A percentile compares a stretch with the other conserved stretches of the same genome.
Evolutionary conservation across 2,113 vertebrate genomes (phyloP).

Genomic region (Gadus macrocephalus): DNA sequence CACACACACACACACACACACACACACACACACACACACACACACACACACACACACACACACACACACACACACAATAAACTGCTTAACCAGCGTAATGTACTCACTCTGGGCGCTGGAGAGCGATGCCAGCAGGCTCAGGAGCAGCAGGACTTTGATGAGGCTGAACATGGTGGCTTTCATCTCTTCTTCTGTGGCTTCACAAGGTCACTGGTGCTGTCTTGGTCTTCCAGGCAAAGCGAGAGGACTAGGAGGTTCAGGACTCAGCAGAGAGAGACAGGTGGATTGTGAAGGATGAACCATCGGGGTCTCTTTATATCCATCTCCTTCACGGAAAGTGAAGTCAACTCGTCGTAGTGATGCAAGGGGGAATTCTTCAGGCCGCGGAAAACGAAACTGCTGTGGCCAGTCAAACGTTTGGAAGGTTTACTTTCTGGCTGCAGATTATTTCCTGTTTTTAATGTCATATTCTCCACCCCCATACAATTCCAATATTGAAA

Average conservation of each 20-base stretch:
- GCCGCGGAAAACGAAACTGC: too few species aligned
- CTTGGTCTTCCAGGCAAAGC: neutral
- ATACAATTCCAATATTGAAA: too few species aligned
- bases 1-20: neutral
- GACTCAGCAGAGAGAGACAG: neutral
- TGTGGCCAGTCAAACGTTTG: too few species aligned
- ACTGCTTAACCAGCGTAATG: neutral
- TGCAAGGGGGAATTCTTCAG: too few species aligned
- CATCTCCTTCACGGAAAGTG: too few species aligned
- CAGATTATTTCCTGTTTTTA: too few species aligned
- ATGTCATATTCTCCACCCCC: too few species aligned
- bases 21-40: neutral
- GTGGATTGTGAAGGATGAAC: conserved; percentile 14
- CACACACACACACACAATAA: neutral
- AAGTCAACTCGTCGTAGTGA: too few species aligned
- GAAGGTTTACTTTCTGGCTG: too few species aligned
- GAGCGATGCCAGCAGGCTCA: conserved; percentile 43
- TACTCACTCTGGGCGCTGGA: conserved; percentile 47
- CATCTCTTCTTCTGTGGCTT: conserved; percentile 9
- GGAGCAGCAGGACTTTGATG: conserved; percentile 47
- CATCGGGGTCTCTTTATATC: too few species aligned
- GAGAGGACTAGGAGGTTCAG: neutral
- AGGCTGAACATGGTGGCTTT: conserved; percentile 48
- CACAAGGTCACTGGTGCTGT: neutral
- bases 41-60: too few species aligned